These are phyloP conservation scores for Tenualosa thibaudeaui DNA, from an alignment of 2,797 vertebrate genomes.

Conservation along the genomic window DNA sequence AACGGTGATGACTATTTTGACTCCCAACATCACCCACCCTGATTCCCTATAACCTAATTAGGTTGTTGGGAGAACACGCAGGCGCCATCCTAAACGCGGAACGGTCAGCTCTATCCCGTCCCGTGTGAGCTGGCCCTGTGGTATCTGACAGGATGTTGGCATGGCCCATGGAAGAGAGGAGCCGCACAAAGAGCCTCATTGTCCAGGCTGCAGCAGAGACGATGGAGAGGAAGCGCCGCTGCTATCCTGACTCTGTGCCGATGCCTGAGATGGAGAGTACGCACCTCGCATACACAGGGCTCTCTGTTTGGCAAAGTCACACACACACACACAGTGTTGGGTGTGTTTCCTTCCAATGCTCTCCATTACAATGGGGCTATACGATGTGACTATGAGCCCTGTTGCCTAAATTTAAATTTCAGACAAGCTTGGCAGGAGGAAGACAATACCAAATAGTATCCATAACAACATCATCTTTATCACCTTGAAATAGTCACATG, in stretches of 20 bases:
- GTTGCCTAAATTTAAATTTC: neutral
- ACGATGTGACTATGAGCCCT: neutral
- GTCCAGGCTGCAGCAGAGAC: neutral
- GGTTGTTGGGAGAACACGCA: neutral
- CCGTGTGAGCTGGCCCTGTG: neutral
- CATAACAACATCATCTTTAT: neutral
- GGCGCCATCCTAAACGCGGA: neutral
- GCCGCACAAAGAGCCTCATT: conserved; percentile 3
- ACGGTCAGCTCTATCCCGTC: neutral
- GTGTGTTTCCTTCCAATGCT: neutral
- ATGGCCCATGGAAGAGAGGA: neutral
- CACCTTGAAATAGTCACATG: neutral
- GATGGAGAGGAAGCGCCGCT: neutral
- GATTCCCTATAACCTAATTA: conserved; percentile 4
- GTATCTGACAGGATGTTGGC: conserved; percentile 18
- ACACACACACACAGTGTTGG: neutral
- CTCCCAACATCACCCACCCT: neutral
- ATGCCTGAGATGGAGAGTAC: neutral
- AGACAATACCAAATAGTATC: neutral
- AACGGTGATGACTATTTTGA: neutral
- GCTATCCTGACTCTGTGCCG: neutral
- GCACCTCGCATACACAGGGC: conserved; percentile 14
- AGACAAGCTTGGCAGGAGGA: neutral
- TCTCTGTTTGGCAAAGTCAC: neutral
- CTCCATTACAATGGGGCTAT: neutral